A percentile compares a stretch with the other conserved stretches of the same genome.
Evolutionary conservation across 2,888 invertebrate species (phyloP).

Genomic region (Dascillus cervinus): DNA sequence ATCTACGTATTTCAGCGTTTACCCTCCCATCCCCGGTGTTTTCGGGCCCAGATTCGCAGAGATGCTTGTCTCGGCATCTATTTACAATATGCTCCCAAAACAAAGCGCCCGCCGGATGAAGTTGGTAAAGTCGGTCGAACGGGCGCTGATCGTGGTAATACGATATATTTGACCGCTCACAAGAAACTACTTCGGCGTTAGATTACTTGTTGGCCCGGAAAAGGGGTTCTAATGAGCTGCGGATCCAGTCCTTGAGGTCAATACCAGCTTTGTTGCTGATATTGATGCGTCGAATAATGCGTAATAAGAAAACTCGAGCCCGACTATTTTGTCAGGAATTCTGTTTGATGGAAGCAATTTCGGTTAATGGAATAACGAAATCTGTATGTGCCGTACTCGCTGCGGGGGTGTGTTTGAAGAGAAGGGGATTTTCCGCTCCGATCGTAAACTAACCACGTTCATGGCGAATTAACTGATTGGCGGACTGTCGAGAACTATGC

Average conservation of each 20-base stretch:
- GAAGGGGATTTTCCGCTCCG: slow-evolving; percentile 20
- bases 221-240: slow-evolving; percentile 12
- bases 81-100: slow-evolving; percentile 1
- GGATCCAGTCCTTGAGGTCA: background rate
- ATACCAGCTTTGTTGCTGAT: background rate
- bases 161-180: slow-evolving; percentile 9
- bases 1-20: slow-evolving; percentile 25
- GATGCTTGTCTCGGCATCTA: no score
- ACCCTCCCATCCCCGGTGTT: slow-evolving; percentile 15
- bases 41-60: no score
- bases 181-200: slow-evolving; percentile 6
- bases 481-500: slow-evolving; percentile 25
- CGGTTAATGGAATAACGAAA: no score
- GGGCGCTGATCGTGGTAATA: slow-evolving; percentile 4
- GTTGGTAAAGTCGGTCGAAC: background rate
- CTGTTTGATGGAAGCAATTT: no score
- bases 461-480: slow-evolving; percentile 25
- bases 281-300: background rate
- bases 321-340: no score
- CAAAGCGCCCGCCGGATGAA: background rate
- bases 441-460: slow-evolving; percentile 26
- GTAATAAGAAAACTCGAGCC: no score
- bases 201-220: slow-evolving; percentile 12
- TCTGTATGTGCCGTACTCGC: no score
- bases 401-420: slow-evolving; percentile 16